Evolutionary conservation across 2,888 invertebrate genomes (phyloP), one percentile per base, ranked within the genome.

Genomic region (Teleogryllus oceanicus): DNA sequence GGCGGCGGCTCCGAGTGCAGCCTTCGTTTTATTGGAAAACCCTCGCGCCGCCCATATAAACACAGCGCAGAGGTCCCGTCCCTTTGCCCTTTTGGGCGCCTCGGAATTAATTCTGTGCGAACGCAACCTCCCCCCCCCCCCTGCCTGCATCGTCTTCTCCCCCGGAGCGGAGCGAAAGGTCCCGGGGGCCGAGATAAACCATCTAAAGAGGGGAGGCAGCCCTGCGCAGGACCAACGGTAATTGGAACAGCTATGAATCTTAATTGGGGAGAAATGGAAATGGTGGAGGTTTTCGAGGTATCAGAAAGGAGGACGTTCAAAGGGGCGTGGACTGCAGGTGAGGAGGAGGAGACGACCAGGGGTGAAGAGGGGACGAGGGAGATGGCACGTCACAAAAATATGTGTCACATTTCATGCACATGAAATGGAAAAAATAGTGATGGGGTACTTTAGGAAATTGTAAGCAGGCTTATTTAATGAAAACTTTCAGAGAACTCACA

Each of bases 71-170:
- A 18, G 13, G 13, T 62, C 16, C 62, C 62, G 13, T 62, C 62
- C 62, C 62, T 62, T 62, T 62, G 62, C 62, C 62, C n/a, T 62
- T 62, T 62, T 62, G 62, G 62, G 62, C 16, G 62, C 62, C 62
- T 18, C 62, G 13, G 62, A 62, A 62, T 62, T 62, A 62, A 62
- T 62, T 62, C 62, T 62, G 16, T 13, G 62, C 62, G 62, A 13
- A 62, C n/a, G 62, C 13, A 62, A 1, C 13, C 8, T 62, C n/a
- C n/a, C 8, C 10, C 62, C 62, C 16, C n/a, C 62, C 62, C 8
- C n/a, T 8, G 5, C n/a, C n/a, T n/a, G 4, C 16, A 18, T 10
- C 13, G n/a, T 13, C 62, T n/a, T 62, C n/a, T 16, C n/a, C 8
- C 62, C 62, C 16, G 3, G 5, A 62, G 62, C 62, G 62, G 16